A percentile compares a stretch with the other conserved stretches of the same genome.
Conservation (phyloP, 35 echinoderm and acorn worm species). For the Patiria miniata region DNA sequence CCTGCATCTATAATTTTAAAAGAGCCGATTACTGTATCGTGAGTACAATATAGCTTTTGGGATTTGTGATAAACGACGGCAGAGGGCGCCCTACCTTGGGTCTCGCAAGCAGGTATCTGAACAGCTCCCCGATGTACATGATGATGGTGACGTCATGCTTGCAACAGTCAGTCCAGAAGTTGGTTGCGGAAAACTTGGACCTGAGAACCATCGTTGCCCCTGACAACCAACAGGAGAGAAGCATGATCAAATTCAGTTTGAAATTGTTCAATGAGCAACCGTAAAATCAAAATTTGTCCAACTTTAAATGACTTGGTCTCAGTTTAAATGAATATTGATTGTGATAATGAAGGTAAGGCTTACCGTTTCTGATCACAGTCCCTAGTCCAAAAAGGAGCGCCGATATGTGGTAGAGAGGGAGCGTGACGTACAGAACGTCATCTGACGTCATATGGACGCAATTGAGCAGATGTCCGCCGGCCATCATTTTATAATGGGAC, state of each 20-base stretch:
- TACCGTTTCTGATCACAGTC: conserved; percentile 81
- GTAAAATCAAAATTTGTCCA: background rate
- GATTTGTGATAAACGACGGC: too few species aligned
- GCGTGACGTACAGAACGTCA: conserved; percentile 90
- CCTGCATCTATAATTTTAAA: too few species aligned
- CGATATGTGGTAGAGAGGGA: conserved; percentile 95
- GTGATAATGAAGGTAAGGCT: background rate
- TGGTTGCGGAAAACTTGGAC: conserved; percentile 87
- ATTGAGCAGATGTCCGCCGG: conserved; percentile 78
- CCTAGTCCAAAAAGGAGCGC: conserved; percentile 92
- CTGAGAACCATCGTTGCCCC: conserved; percentile 85
- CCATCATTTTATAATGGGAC: conserved; percentile 94
- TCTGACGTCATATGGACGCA: conserved; percentile 65
- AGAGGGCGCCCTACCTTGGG: conserved; percentile 52
- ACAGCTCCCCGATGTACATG: conserved; percentile 96
- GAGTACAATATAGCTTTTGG: too few species aligned
- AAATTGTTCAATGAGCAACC: background rate
- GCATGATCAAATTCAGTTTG: background rate
- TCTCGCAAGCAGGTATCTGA: conserved; percentile 85
- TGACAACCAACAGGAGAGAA: conserved; percentile 4
- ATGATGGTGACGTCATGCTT: conserved; percentile 94
- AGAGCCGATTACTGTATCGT: too few species aligned
- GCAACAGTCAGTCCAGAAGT: conserved; percentile 91
- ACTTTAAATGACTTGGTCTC: background rate
- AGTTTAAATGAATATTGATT: background rate